These are phyloP conservation scores for Aporophyla lueneburgensis DNA, from an alignment of 2,888 invertebrate species.

Conservation along the genomic window DNA sequence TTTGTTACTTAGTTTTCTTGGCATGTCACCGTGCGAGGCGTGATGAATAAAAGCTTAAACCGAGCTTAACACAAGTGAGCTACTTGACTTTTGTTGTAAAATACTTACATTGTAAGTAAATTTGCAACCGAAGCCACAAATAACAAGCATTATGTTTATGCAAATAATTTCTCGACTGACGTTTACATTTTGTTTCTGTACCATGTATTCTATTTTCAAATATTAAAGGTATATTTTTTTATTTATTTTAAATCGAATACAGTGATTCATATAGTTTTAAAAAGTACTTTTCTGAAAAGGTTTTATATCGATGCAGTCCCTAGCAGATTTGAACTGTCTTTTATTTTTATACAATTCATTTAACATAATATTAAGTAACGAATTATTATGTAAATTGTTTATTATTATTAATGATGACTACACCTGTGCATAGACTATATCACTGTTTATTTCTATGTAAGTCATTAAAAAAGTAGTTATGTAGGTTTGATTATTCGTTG, in stretches of 20 bases:
- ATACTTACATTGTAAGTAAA: neutral
- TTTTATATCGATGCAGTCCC: neutral
- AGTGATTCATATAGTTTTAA: too few relatives aligned
- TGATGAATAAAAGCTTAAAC: conserved; percentile 17
- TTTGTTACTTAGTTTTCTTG: conserved; percentile 2
- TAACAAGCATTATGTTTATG: conserved; percentile 1
- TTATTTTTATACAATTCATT: conserved; percentile 10
- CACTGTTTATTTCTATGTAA: conserved; percentile 16
- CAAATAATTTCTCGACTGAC: neutral
- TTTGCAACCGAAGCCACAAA: conserved; percentile 17
- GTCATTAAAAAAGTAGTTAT: conserved; percentile 19
- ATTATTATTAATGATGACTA: conserved; percentile 23
- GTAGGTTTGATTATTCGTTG: conserved; percentile 15
- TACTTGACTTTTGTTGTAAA: conserved; percentile 10
- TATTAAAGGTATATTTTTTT: too few relatives aligned
- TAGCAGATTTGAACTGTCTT: neutral
- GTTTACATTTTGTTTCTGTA: conserved; percentile 7
- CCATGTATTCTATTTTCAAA: neutral
- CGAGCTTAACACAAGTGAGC: conserved; percentile 13
- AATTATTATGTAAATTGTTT: conserved; percentile 27
- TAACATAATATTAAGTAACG: conserved; percentile 14
- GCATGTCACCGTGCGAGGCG: neutral
- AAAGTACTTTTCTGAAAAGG: neutral
- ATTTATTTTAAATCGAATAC: too few relatives aligned
- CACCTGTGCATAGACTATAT: conserved; percentile 56